These are phyloP conservation scores for Malacoctenus gilli DNA, from an alignment of 2,797 vertebrate genomes.

Conservation along the genomic window DNA sequence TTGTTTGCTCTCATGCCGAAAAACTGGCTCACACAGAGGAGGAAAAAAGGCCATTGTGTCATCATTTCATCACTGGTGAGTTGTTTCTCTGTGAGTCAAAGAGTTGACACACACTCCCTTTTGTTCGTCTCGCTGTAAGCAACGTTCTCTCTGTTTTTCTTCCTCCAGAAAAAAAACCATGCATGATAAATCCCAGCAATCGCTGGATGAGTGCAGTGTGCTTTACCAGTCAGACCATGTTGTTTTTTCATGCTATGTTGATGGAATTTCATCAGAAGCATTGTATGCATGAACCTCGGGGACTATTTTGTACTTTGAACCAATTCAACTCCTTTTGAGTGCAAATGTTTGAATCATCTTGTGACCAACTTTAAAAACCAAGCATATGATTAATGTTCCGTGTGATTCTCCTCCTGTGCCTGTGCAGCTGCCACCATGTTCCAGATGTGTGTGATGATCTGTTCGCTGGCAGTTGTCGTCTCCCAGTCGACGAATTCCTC, in stretches of 20 bases:
- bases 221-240: no score
- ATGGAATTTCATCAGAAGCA: no score
- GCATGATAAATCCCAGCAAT: slow-evolving; percentile 2
- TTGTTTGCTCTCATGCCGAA: slow-evolving; percentile 21
- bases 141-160: slow-evolving; percentile 14
- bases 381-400: neutral
- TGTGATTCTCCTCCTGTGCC: neutral
- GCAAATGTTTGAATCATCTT: neutral
- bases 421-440: slow-evolving; percentile 83
- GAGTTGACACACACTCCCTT: slow-evolving; percentile 3
- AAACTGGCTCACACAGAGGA: slow-evolving; percentile 11
- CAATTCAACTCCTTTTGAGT: slow-evolving; percentile 1
- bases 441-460: slow-evolving; percentile 80
- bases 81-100: slow-evolving; percentile 26
- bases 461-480: slow-evolving; percentile 79
- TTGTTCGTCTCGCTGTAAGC: slow-evolving; percentile 9
- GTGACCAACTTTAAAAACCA: slow-evolving; percentile 9
- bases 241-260: no score
- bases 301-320: neutral
- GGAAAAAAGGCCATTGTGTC: slow-evolving; percentile 48
- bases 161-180: neutral
- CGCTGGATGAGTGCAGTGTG: neutral
- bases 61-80: slow-evolving; percentile 63
- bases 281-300: neutral
- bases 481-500: slow-evolving; percentile 71